Evolutionary conservation across 2,113 vertebrate species (phyloP), one percentile per base, ranked within the genome.

Genomic region (Vidua macroura): DNA sequence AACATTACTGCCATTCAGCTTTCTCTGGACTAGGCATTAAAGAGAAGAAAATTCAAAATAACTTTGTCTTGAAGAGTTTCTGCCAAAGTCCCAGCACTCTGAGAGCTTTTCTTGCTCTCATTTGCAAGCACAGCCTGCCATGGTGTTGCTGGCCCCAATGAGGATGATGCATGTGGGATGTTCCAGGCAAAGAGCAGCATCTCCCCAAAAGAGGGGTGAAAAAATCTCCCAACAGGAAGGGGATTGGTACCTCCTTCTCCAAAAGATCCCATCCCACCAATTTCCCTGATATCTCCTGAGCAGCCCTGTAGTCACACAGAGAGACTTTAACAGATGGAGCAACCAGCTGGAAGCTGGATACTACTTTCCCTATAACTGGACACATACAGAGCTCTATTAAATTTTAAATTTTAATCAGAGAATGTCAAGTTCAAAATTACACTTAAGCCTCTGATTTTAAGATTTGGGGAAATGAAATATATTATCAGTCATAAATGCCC

Each of bases 371-470:
- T 49, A 16, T 82, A 87, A 55, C 94, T 83, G 93, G 81, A 96
- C 88, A 86, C 92, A 92, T 37, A 78, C 52, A 79, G 94, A 91
- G 92, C 49, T 76, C 91, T 63, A 96, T 96, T 89, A 76, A 92
- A 93, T 93, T 95, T 93, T 87, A 76, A 92, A 82, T 92, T 96
- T 94, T 95, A 93, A 97, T 96, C 90, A 76, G 83, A 76, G 66
- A 79, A 92, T 35, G 66, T 86, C 93, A 94, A 64, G 62, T 77
- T 88, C 51, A 82, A 83, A 69, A 83, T 79, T 64, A 48, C 35
- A 84, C 55, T 86, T 84, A 76, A 85, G 51, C 49, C 20, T 63
- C 46, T 13, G 49, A 67, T 92, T 81, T 88, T 53, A 75, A 92
- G 69, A 41, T 72, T 69, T 83, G 74, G 76, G 28, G 64, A 10